Conservation (phyloP, 2,113 vertebrate genomes). For the Channa maculata region DNA sequence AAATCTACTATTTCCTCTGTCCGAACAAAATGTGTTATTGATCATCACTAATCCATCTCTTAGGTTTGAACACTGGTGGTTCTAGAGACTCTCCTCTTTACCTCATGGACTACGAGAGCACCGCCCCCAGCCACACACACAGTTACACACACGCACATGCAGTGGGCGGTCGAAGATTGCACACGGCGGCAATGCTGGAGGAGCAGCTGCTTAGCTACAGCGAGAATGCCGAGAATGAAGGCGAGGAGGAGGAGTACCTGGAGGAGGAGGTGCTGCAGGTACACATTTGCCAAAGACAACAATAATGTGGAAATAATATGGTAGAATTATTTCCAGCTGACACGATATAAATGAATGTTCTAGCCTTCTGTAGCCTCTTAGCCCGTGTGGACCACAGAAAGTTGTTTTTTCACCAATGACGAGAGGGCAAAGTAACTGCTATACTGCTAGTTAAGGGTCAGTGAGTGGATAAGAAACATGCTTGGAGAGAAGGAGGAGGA, state of each 20-base stretch:
- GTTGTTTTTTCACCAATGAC: too few species aligned
- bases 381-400: too few species aligned
- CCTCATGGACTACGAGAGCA: constrained; percentile 84
- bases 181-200: constrained; percentile 54
- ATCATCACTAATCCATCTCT: accelerated
- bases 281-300: neutral
- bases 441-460: too few species aligned
- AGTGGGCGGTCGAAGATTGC: neutral
- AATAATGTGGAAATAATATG: too few species aligned
- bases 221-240: constrained; percentile 84
- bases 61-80: constrained; percentile 34
- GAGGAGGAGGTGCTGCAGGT: constrained; percentile 87
- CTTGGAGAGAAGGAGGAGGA: too few species aligned
- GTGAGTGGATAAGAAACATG: too few species aligned
- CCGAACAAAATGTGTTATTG: neutral
- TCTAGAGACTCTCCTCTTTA: constrained; percentile 60
- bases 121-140: neutral
- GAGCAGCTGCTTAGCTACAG: constrained; percentile 80
- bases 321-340: too few species aligned
- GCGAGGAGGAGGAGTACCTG: constrained; percentile 71
- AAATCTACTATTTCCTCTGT: neutral
- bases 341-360: too few species aligned
- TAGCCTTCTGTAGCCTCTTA: too few species aligned
- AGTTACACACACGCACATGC: neutral
- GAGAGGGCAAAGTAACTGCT: too few species aligned